phyloP scores from a whole-genome alignment of 2,797 vertebrate genomes.

The Microtus californicus region DNA sequence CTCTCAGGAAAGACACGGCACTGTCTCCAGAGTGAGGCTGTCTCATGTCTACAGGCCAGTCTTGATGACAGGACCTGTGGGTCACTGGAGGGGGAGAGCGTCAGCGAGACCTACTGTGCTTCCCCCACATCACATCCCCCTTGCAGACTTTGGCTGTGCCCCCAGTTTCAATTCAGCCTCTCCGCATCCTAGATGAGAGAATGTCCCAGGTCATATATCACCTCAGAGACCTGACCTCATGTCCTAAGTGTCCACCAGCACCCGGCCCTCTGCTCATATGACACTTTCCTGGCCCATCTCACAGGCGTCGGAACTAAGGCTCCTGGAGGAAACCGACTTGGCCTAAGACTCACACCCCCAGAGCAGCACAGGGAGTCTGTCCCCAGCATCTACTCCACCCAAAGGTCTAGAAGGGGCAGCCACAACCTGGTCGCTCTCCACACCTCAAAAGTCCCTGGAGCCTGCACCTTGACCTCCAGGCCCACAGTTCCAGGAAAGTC shows the following conservation, averaged over 20 bases:
- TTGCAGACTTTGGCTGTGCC: not conserved
- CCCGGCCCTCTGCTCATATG: fast-evolving
- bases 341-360: not conserved
- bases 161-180: not conserved
- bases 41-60: not conserved
- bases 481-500: slow-evolving; percentile 79
- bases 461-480: slow-evolving; percentile 74
- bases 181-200: not conserved
- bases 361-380: not conserved
- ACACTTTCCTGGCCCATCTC: not conserved
- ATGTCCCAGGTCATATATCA: not conserved
- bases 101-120: not conserved
- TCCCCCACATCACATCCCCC: not conserved
- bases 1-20: not conserved
- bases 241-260: not conserved
- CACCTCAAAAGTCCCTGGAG: slow-evolving; percentile 54
- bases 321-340: fast-evolving
- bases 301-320: not conserved
- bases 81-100: not conserved
- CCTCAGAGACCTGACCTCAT: not conserved
- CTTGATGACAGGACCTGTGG: not conserved
- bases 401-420: not conserved
- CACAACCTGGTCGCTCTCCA: not conserved
- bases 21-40: not conserved
- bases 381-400: not conserved